Base-by-base conservation (phyloP, 1,140 invertebrate species). In the Zaprionus davidi region DNA sequence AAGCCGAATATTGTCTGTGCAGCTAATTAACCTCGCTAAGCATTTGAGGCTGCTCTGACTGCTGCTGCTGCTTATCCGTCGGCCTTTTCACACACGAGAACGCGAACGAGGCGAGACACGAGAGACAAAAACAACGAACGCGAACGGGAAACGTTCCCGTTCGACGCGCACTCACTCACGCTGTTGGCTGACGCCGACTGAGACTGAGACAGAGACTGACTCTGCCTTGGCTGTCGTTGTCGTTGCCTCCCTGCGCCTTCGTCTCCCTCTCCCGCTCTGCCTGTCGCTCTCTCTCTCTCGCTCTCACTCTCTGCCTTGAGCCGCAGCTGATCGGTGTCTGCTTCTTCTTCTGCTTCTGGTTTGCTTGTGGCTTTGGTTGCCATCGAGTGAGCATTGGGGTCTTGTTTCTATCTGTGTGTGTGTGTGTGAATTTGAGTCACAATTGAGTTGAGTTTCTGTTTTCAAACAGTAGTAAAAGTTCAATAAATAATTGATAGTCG, bases 401-500 rank as follows among this genome's bases (percentile, higher is more conserved):
- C 36, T 58, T 58, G 28, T 34, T 60, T 53, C 26, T 24, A 15
- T 41, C 38, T 65, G 31, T 55, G 46, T 51, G 55, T 72, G 17
- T 57, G 58, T 57, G 80, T 56, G 44, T 55, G 46, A 26, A 26
- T 65, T 66, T 36, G 68, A 31, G 41, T 46, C 41, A 46, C 81
- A 80, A 74, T 86, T 86, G 83, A 86, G 83, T 34, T 70, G 68
- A 73, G 71, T 77, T 67, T 62, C 49, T 67, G 70, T 74, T 73
- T 68, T 51, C 58, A 87, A 75, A 62, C 74, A 76, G 84, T 88
- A 81, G 84, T 84, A 84, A 87, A 88, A 87, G 81, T 87, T 81
- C 69, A 87, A 87, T 87, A 88, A 87, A 84, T 88, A 88, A 87
- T 88, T 88, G 55, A 72, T 46, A 79, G 81, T 79, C 76, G 77